Evolutionary conservation across 92 coral and sea anemone species (phyloP), one percentile per base, ranked within the genome.

Genomic region (Phenganax marumi): DNA sequence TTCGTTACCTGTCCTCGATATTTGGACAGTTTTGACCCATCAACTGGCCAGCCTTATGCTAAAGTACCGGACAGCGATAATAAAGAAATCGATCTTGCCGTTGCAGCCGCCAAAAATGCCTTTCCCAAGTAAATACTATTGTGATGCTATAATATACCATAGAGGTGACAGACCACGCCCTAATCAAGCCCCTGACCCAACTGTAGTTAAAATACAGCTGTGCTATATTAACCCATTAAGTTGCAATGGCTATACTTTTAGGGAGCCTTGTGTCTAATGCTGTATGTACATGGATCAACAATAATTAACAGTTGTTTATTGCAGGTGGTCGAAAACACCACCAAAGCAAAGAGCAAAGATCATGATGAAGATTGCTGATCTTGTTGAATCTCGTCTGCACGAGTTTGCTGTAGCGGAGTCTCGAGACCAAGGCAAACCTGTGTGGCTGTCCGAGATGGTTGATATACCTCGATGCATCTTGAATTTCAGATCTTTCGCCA

Each of bases 331-430:
- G 12, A 81, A 85, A 56, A 88, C 93, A 9, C 70, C 91, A 23
- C 85, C 91, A 61, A 78, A 85, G 16, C 82, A 79, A 43, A 83
- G 97, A 7, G 89, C 91, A 51, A 83, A 75, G 2, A 85, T 86
- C 50, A 88, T 92, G 97, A 84, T 85, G 74, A 92, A 90, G 84
- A 86, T 92, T 79, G 97, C 93, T 25, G 97, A 92, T 69, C 72
- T 92, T 17, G 50, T 92, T 3, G 93, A 92, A 65, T 77, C 90
- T 18, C 86, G 86, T 47, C 70, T 90, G 13, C 89, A 90, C 7
- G 93, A 90, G 77, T 92, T 92, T 88, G 93, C 93, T 17, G 79
- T 48, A 24, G 93, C 93, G 13, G 97, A 92, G 72, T 92, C 97
- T 11, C 79, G 86, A 50, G 97, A 92, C 78, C 97, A 92, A 54